Evolutionary conservation across 2,888 invertebrate species (phyloP).

Genomic region (Eucera pruinosa): DNA sequence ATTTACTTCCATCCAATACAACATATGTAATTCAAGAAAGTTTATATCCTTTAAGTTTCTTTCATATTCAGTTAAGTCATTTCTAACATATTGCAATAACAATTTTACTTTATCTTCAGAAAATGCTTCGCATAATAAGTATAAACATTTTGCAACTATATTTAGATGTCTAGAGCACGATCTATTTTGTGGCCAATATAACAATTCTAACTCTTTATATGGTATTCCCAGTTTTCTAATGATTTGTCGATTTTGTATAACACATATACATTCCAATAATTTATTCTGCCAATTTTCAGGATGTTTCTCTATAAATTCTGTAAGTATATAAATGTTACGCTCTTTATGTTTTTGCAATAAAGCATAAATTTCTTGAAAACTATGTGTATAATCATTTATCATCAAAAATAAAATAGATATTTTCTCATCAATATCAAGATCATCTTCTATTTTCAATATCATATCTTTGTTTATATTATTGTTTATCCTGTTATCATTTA

Average conservation of each 20-base stretch:
- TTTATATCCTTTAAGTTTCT: constrained; percentile 37
- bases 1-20: constrained; percentile 68
- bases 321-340: constrained; percentile 68
- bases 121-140: constrained; percentile 70
- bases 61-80: constrained; percentile 46
- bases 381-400: constrained; percentile 70
- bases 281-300: constrained; percentile 83
- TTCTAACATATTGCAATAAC: constrained; percentile 49
- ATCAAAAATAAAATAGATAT: constrained; percentile 82
- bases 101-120: constrained; percentile 20
- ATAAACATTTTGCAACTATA: constrained; percentile 68
- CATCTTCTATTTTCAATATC: constrained; percentile 80
- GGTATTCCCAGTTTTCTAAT: constrained; percentile 82
- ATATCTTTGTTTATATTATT: constrained; percentile 41
- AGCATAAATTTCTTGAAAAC: constrained; percentile 66
- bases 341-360: constrained; percentile 56
- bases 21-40: constrained; percentile 71
- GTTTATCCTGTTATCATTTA: neutral
- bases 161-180: constrained; percentile 55
- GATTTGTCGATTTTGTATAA: constrained; percentile 84
- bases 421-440: constrained; percentile 84
- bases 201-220: constrained; percentile 22
- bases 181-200: constrained; percentile 34
- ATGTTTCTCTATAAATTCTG: constrained; percentile 75
- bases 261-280: constrained; percentile 85